Evolutionary conservation across 2,113 vertebrate species (phyloP).

Genomic region (Phaetusa simplex): DNA sequence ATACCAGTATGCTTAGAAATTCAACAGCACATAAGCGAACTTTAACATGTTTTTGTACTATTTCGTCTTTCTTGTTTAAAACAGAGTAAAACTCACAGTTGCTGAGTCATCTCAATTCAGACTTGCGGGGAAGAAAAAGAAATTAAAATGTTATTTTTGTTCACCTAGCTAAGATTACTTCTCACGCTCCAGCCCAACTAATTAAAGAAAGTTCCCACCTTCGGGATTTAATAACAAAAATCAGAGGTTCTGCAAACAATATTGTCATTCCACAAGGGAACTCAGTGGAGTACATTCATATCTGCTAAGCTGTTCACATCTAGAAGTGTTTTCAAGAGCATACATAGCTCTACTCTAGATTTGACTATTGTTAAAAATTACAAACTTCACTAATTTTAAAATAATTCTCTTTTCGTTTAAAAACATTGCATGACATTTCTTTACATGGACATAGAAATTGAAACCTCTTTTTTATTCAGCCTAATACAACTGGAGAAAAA

Average conservation of each 20-base stretch:
- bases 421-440: background rate
- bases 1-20: background rate
- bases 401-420: background rate
- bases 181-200: background rate
- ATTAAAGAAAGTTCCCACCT: background rate
- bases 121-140: accelerated
- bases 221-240: background rate
- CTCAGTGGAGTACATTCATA: background rate
- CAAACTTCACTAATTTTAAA: background rate
- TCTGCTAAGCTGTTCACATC: background rate
- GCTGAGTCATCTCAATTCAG: background rate
- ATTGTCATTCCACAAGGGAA: background rate
- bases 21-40: background rate
- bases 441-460: background rate
- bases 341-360: background rate
- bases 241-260: background rate
- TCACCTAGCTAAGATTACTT: background rate
- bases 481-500: background rate
- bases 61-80: background rate
- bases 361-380: background rate
- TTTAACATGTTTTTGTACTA: background rate
- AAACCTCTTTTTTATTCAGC: background rate
- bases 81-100: background rate
- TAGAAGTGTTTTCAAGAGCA: background rate
- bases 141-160: background rate